phyloP scores from a whole-genome alignment of 1,140 invertebrate species.

The Psix sp. region DNA sequence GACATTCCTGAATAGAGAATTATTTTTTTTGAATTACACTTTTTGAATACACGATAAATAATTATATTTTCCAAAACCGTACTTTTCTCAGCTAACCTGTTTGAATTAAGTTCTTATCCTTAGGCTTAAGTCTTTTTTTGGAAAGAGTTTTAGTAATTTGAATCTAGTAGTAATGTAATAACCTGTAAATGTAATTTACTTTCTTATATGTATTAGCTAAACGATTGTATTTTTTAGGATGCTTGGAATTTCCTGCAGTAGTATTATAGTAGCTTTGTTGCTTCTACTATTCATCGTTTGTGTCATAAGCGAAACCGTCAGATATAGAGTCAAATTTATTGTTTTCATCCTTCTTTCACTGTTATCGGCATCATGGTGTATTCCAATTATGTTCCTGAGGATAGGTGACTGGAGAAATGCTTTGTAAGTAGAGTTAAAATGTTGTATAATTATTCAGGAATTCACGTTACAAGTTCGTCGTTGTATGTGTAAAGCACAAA shows the following conservation, averaged over 20 bases:
- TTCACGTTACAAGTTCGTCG: no score
- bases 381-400: conserved; percentile 85
- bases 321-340: conserved; percentile 80
- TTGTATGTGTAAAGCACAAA: no score
- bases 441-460: no score
- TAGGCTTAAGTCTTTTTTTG: no score
- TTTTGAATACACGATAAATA: no score
- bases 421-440: conserved; percentile 86
- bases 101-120: no score
- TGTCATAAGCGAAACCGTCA: conserved; percentile 76
- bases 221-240: conserved; percentile 61
- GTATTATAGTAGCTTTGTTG: conserved; percentile 64
- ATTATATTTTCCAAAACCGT: no score
- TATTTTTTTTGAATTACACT: no score
- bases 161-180: not conserved
- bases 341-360: conserved; percentile 79
- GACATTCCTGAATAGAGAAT: no score
- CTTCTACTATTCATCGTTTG: conserved; percentile 67
- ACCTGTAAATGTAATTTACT: not conserved
- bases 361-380: conserved; percentile 80
- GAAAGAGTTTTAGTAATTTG: not conserved
- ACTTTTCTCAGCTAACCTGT: no score
- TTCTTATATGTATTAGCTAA: not conserved
- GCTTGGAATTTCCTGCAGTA: conserved; percentile 66
- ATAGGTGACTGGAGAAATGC: conserved; percentile 85